Conservation (phyloP, 2,888 invertebrate genomes). For the Eretmocerus hayati region DNA sequence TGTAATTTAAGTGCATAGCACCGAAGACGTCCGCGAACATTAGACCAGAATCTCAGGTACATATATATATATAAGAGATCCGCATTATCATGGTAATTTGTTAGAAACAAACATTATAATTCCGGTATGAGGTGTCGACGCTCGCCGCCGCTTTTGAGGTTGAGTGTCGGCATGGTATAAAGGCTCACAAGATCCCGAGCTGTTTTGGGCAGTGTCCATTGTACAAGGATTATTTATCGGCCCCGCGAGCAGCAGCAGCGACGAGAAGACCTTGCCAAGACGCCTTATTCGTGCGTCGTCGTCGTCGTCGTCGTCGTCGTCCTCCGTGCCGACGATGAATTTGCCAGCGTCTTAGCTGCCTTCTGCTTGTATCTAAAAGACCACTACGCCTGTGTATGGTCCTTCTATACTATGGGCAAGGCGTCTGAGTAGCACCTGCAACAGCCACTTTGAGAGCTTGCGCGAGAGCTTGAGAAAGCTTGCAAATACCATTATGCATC, state of each 20-base stretch:
- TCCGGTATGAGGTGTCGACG: slow-evolving; percentile 26
- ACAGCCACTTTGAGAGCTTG: no score
- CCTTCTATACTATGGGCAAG: no score
- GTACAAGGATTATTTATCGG: slow-evolving; percentile 46
- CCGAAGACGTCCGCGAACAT: slow-evolving; percentile 31
- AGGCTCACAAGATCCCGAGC: slow-evolving; percentile 44
- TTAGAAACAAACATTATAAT: slow-evolving; percentile 48
- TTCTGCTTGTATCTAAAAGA: no score
- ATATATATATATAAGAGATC: no score
- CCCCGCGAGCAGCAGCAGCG: slow-evolving; percentile 30
- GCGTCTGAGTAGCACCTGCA: no score
- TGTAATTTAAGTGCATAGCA: slow-evolving; percentile 43
- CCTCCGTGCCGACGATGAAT: no score
- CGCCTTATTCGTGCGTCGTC: slow-evolving; percentile 28
- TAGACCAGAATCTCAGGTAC: no score
- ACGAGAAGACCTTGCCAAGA: slow-evolving; percentile 38
- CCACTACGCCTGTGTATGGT: neutral
- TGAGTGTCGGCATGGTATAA: slow-evolving; percentile 24
- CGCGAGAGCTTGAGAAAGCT: neutral
- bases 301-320: no score
- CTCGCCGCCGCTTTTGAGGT: slow-evolving; percentile 15
- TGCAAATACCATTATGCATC: slow-evolving; percentile 12
- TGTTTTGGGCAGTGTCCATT: slow-evolving; percentile 49
- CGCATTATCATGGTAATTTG: slow-evolving; percentile 48
- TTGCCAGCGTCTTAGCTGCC: slow-evolving; percentile 14